phyloP scores from a whole-genome alignment of 2,888 invertebrate species.

The Kryphioiulus occultus region DNA sequence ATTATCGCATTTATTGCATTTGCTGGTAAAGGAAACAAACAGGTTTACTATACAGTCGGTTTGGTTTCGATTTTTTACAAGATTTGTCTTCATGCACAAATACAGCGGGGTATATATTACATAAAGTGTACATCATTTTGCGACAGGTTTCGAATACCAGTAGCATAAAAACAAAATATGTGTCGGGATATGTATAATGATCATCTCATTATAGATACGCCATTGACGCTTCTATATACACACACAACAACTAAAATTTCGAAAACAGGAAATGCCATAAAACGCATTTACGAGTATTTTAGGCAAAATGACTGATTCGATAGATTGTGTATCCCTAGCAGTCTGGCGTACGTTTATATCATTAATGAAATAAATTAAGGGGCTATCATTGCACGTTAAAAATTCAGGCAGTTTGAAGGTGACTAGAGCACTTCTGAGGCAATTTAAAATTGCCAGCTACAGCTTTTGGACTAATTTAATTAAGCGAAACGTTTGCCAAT shows the following conservation, averaged over 20 bases:
- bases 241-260: slow-evolving; percentile 1
- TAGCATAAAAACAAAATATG: slow-evolving; percentile 26
- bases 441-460: neutral
- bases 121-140: slow-evolving; percentile 3
- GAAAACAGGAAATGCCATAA: neutral
- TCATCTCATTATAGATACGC: neutral
- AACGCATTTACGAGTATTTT: neutral
- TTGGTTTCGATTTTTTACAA: slow-evolving; percentile 1
- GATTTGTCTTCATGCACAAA: slow-evolving; percentile 15
- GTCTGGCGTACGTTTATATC: neutral
- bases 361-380: neutral
- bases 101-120: slow-evolving; percentile 14
- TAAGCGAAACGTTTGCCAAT: neutral
- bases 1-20: slow-evolving; percentile 21
- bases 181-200: neutral
- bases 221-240: slow-evolving; percentile 26
- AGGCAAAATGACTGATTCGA: neutral
- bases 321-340: neutral
- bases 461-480: neutral
- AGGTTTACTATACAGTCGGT: neutral
- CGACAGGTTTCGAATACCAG: neutral
- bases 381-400: neutral
- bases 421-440: neutral
- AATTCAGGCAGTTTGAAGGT: slow-evolving; percentile 1
- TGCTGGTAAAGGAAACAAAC: slow-evolving; percentile 17